These are phyloP conservation scores for Rhadina sibilatrix DNA, from an alignment of 2,113 vertebrate genomes.

Conservation along the genomic window DNA sequence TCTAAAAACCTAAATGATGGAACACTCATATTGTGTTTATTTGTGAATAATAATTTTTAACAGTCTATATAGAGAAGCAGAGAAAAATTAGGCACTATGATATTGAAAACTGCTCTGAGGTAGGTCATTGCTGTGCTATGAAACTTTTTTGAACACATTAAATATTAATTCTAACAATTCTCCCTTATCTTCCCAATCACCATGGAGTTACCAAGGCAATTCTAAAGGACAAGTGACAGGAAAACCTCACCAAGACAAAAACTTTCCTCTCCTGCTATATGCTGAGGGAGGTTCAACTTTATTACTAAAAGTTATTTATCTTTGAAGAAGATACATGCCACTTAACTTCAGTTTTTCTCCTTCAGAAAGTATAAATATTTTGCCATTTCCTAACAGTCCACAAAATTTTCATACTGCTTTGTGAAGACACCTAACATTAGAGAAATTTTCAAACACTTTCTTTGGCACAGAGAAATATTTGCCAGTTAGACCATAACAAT, in stretches of 20 bases:
- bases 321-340: background rate
- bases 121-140: background rate
- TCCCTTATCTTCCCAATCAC: background rate
- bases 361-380: background rate
- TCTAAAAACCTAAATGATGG: background rate
- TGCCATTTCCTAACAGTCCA: background rate
- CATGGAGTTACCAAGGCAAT: background rate
- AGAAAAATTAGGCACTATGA: background rate
- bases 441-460: background rate
- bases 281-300: background rate
- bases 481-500: background rate
- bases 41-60: background rate
- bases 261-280: background rate
- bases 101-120: background rate
- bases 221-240: background rate
- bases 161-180: background rate
- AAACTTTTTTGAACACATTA: background rate
- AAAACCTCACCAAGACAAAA: background rate
- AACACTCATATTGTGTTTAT: background rate
- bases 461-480: background rate
- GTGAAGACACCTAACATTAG: background rate
- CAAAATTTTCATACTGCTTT: background rate
- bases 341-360: background rate
- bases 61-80: background rate
- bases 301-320: background rate